Conservation (phyloP, 2,888 invertebrate species). For the Dascillus cervinus region DNA sequence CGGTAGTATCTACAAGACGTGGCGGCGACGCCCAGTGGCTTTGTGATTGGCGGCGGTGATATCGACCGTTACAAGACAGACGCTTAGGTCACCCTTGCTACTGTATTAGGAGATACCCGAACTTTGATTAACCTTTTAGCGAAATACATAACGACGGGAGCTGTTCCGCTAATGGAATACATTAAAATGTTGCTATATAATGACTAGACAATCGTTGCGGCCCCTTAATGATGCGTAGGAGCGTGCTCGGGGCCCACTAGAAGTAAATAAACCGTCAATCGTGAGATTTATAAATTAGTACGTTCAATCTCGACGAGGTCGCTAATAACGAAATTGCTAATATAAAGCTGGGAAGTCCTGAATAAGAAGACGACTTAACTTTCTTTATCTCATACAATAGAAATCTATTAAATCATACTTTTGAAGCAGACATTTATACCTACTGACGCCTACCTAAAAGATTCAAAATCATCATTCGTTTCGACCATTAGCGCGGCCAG, state of each 20-base stretch:
- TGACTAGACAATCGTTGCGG: slow-evolving; percentile 9
- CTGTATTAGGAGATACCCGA: slow-evolving; percentile 16
- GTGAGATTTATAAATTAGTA: too few relatives aligned
- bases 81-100: slow-evolving; percentile 17
- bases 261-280: slow-evolving; percentile 15
- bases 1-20: slow-evolving; percentile 11
- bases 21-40: slow-evolving; percentile 25
- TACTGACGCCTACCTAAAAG: slow-evolving; percentile 8
- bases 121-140: slow-evolving; percentile 17
- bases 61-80: slow-evolving; percentile 21
- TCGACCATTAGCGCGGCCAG: slow-evolving; percentile 26
- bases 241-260: slow-evolving; percentile 18
- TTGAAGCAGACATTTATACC: too few relatives aligned
- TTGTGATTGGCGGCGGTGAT: slow-evolving; percentile 27
- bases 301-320: too few relatives aligned
- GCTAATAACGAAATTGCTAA: too few relatives aligned
- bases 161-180: slow-evolving; percentile 20
- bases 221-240: slow-evolving; percentile 7
- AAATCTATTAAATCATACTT: too few relatives aligned
- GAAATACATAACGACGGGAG: slow-evolving; percentile 9
- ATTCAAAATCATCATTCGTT: slow-evolving; percentile 29
- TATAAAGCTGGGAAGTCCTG: too few relatives aligned
- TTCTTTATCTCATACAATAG: too few relatives aligned
- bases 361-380: too few relatives aligned
- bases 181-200: slow-evolving; percentile 16